Conservation (phyloP, 2,888 invertebrate species). For the Eupithecia tripunctaria region DNA sequence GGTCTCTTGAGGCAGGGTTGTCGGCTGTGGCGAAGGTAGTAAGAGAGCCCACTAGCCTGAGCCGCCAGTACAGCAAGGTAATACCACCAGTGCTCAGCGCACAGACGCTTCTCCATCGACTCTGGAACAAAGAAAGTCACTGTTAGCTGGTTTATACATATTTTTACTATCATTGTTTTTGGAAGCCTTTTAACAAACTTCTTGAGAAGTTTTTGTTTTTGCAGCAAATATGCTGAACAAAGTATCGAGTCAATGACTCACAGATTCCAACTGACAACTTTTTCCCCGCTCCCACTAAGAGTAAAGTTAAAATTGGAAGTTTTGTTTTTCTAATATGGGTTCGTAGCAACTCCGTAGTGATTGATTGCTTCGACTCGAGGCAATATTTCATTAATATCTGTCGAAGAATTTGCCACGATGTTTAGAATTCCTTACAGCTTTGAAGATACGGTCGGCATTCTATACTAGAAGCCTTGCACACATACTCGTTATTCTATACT, state of each 20-base stretch:
- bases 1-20: slow-evolving; percentile 97
- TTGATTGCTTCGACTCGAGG: slow-evolving; percentile 71
- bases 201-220: neutral
- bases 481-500: neutral
- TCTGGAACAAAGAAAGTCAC: slow-evolving; percentile 83
- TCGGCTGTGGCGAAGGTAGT: slow-evolving; percentile 96
- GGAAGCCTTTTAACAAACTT: neutral
- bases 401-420: slow-evolving; percentile 73
- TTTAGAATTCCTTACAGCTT: slow-evolving; percentile 51
- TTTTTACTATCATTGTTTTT: neutral
- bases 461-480: neutral
- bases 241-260: slow-evolving; percentile 31
- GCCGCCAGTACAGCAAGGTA: slow-evolving; percentile 89
- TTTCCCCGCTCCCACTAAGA: slow-evolving; percentile 49
- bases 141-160: neutral
- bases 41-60: slow-evolving; percentile 89
- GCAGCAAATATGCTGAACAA: neutral
- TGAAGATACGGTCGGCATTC: slow-evolving; percentile 34
- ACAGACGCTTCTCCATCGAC: slow-evolving; percentile 88
- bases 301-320: slow-evolving; percentile 56
- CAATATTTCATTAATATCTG: slow-evolving; percentile 80
- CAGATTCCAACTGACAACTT: slow-evolving; percentile 46
- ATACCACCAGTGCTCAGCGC: slow-evolving; percentile 87
- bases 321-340: slow-evolving; percentile 63
- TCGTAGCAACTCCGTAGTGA: slow-evolving; percentile 64